Percentiles rank a stretch among this genome's conserved stretches.
These are phyloP conservation scores for Apamea anceps DNA, from an alignment of 2,888 invertebrate species.

Conservation along the genomic window DNA sequence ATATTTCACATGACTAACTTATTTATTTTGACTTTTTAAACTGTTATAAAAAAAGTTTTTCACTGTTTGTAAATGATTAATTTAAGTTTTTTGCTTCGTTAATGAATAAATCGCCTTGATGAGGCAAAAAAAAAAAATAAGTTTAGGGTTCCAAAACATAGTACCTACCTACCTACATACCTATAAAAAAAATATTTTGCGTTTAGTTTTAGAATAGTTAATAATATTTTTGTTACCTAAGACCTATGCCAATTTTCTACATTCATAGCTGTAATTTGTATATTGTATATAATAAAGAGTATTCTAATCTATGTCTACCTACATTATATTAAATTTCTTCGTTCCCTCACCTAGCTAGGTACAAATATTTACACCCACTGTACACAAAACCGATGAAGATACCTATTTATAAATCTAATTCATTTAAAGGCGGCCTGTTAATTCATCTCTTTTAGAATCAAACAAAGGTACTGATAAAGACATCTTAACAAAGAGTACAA, in stretches of 20 bases:
- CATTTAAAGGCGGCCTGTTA: background rate
- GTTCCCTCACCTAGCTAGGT: background rate
- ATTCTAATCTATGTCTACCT: background rate
- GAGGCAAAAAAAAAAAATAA: background rate
- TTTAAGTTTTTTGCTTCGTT: background rate
- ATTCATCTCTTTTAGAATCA: background rate
- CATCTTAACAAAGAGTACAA: constrained; percentile 8
- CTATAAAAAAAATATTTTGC: background rate
- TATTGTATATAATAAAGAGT: background rate
- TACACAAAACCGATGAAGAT: too few species aligned
- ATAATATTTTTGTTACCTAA: background rate
- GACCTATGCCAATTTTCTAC: background rate
- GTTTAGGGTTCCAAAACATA: background rate
- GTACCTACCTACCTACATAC: background rate
- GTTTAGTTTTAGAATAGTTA: background rate
- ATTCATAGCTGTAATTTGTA: background rate
- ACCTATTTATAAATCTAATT: background rate
- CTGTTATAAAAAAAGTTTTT: background rate
- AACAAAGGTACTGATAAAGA: background rate
- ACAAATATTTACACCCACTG: background rate
- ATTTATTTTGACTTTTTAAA: constrained; percentile 19
- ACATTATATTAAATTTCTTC: background rate
- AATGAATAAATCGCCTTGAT: background rate
- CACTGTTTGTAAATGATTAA: background rate
- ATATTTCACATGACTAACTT: constrained; percentile 39